Evolutionary conservation across 1,140 invertebrate species (phyloP).

Genomic region (Aphelenchoides fujianensis): DNA sequence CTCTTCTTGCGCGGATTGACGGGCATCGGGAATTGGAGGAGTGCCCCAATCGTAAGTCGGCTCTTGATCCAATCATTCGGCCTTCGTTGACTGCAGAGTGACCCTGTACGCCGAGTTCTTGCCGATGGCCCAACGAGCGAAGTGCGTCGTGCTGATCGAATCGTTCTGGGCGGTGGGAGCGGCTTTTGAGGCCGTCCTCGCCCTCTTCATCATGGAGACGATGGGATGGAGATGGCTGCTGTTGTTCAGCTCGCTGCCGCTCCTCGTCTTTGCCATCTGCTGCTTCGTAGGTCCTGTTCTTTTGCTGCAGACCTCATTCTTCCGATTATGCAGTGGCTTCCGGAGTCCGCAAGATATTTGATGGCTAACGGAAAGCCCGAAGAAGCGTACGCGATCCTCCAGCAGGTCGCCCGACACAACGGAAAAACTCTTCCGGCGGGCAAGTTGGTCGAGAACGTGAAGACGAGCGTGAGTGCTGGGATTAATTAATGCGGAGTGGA

Average conservation of each 20-base stretch:
- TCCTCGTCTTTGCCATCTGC: constrained; percentile 73
- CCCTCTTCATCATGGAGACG: constrained; percentile 83
- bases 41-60: constrained; percentile 87
- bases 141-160: constrained; percentile 89
- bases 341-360: constrained; percentile 84
- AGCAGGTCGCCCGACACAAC: constrained; percentile 81
- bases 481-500: background rate
- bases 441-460: constrained; percentile 78
- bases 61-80: background rate
- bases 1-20: constrained; percentile 82
- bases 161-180: constrained; percentile 93
- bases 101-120: constrained; percentile 94
- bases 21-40: constrained; percentile 91
- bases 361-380: constrained; percentile 79
- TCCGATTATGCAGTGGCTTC: constrained; percentile 75
- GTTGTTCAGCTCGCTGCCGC: constrained; percentile 78
- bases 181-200: constrained; percentile 70
- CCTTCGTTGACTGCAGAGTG: constrained; percentile 69
- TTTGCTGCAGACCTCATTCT: background rate
- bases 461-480: constrained; percentile 45
- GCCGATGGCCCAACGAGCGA: constrained; percentile 83
- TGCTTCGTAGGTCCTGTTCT: constrained; percentile 64
- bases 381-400: constrained; percentile 77
- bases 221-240: constrained; percentile 86
- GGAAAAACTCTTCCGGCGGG: constrained; percentile 82